phyloP scores from a whole-genome alignment of 2,888 invertebrate species.

The Lordiphosa fenestrarum region DNA sequence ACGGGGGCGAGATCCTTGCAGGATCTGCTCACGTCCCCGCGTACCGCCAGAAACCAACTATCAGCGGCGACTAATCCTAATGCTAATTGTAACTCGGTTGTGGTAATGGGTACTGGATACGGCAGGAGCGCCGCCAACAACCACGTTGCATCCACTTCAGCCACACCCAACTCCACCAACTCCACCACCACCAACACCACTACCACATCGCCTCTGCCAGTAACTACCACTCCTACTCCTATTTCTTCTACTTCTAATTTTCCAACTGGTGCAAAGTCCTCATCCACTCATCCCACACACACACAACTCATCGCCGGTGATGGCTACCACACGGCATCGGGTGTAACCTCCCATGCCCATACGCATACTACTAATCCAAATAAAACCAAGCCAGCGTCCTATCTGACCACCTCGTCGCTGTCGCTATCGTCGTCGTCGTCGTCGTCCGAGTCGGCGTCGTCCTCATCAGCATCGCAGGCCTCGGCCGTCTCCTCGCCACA shows the following conservation, averaged over 20 bases:
- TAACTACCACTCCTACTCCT: slow-evolving; percentile 79
- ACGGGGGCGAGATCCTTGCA: slow-evolving; percentile 63
- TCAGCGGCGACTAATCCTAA: slow-evolving; percentile 35
- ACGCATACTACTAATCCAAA: slow-evolving; percentile 63
- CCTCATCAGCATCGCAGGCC: slow-evolving; percentile 16
- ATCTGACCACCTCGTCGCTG: slow-evolving; percentile 39
- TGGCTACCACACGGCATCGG: slow-evolving; percentile 56
- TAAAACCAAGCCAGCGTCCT: slow-evolving; percentile 49
- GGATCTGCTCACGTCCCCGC: slow-evolving; percentile 76
- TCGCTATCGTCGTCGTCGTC: slow-evolving; percentile 23
- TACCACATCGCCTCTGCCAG: slow-evolving; percentile 71
- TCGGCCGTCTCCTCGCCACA: slow-evolving; percentile 23
- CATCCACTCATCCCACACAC: slow-evolving; percentile 37
- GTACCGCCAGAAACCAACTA: slow-evolving; percentile 48
- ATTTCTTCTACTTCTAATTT: slow-evolving; percentile 60
- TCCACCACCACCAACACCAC: slow-evolving; percentile 40
- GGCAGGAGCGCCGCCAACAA: slow-evolving; percentile 30
- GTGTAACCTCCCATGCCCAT: slow-evolving; percentile 48
- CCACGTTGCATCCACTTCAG: slow-evolving; percentile 55
- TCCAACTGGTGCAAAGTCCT: slow-evolving; percentile 57
- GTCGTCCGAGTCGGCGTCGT: slow-evolving; percentile 21
- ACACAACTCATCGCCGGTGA: slow-evolving; percentile 58
- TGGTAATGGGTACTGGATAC: slow-evolving; percentile 71
- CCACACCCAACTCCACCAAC: slow-evolving; percentile 41
- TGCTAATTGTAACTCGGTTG: slow-evolving; percentile 65